These are phyloP conservation scores for Ophiothrix spiculata DNA, from an alignment of 35 echinoderm and acorn worm genomes.

Conservation along the genomic window DNA sequence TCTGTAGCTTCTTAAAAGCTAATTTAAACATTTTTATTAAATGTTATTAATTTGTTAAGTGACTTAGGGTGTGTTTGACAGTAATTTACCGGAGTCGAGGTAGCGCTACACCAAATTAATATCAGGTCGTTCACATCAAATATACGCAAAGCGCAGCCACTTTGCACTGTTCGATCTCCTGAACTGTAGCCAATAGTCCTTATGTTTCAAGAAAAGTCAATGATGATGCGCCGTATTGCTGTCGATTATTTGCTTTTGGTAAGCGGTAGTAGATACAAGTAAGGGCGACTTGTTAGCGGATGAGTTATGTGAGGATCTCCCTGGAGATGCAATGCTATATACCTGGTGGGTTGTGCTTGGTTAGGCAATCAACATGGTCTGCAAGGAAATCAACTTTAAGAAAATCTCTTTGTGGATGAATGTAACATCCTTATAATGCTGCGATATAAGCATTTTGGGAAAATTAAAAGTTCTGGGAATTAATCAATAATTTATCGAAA, in stretches of 20 bases:
- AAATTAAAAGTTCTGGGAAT: too few relatives aligned
- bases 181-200: constrained; percentile 10
- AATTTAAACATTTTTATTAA: constrained; percentile 8
- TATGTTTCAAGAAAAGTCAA: not conserved
- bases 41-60: constrained; percentile 13
- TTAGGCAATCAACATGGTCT: not conserved
- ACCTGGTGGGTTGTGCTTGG: not conserved
- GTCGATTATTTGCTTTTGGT: not conserved
- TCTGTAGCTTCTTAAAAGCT: not conserved
- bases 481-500: too few relatives aligned
- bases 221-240: constrained; percentile 1
- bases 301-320: not conserved
- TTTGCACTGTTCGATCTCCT: constrained; percentile 11
- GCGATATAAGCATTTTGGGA: too few relatives aligned
- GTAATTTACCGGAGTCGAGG: not conserved
- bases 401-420: too few relatives aligned
- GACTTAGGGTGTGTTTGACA: constrained; percentile 5
- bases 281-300: not conserved
- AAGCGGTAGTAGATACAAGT: not conserved
- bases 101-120: not conserved
- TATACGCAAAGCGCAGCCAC: not conserved
- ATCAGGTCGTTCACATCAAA: constrained; percentile 5
- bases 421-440: too few relatives aligned
- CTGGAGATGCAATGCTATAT: not conserved
- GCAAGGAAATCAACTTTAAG: too few relatives aligned